Base-by-base conservation (phyloP, 2,888 invertebrate genomes). In the Drosophila diplacantha region DNA sequence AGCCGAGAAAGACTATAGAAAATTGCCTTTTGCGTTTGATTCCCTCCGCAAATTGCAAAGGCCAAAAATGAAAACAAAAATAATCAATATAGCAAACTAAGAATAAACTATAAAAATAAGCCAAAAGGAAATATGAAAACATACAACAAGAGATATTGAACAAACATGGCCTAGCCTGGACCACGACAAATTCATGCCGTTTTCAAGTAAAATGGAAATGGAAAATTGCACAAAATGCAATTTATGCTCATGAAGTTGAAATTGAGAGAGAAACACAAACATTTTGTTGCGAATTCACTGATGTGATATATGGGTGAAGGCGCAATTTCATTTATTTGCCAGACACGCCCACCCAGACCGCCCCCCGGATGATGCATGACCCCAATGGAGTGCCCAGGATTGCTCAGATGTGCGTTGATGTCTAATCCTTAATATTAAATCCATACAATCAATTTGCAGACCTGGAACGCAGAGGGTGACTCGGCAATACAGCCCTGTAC, bases 401-500 rank as follows among this genome's bases (percentile, higher is more conserved):
- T 69, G 69, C 71, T 60, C 73, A 71, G 69, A 71, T 82, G 75
- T 62, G 70, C 41, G 51, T 55, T 67, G 82, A 76, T 80, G 80
- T 69, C 73, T 83, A 83, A 83, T 78, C 78, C 81, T 55, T 68
- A 74, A 81, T 83, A 78, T 78, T 67, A 81, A 79, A 79, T 79
- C 83, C 61, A 75, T 73, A 74, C 75, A 74, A 78, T 80, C 80
- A 82, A 82, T 82, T 77, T 82, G 77, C 57, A 47, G 62, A 63
- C 46, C 50, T 39, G 53, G n/a, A 24, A 32, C 31, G 26, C 11
- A 16, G 38, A 18, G 52, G 82, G 77, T 81, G 81, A 81, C 83
- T 70, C 32, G 38, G 82, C 81, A 83, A 72, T 76, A 72, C 68
- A 6, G 14, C 7, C 68, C 71, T 69, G 62, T 35, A 12, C 54